Evolutionary conservation across 2,888 invertebrate genomes (phyloP).

Genomic region (Nemurella pictetii): DNA sequence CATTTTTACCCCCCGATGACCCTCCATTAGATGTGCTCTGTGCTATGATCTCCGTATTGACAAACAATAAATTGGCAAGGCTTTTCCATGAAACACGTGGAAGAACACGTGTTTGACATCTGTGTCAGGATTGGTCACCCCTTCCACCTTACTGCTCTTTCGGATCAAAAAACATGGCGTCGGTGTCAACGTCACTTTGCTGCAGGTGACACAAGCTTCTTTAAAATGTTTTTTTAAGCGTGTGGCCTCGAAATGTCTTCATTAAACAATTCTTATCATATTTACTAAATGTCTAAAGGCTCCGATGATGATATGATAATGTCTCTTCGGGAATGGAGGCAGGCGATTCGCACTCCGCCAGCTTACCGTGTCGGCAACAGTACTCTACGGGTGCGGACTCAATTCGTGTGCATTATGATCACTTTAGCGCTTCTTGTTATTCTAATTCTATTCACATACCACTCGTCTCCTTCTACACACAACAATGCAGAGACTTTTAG

Average conservation of each 20-base stretch:
- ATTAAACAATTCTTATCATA: not conserved
- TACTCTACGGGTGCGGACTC: conserved; percentile 80
- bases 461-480: conserved; percentile 46
- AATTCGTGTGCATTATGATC: conserved; percentile 70
- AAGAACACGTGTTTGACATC: no score
- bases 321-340: conserved; percentile 79
- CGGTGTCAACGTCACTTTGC: conserved; percentile 43
- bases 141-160: not conserved
- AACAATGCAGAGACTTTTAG: conserved; percentile 7
- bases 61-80: no score
- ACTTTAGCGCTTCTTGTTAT: conserved; percentile 68
- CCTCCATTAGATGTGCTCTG: not conserved
- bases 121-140: not conserved
- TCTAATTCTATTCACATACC: conserved; percentile 67
- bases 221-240: not conserved
- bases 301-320: conserved; percentile 57
- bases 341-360: conserved; percentile 81
- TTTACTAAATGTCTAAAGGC: conserved; percentile 19
- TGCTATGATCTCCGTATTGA: no score
- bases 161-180: not conserved
- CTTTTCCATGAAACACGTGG: not conserved
- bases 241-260: not conserved
- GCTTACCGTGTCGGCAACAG: conserved; percentile 88
- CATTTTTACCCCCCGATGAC: not conserved
- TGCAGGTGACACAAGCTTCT: not conserved